Evolutionary conservation across 2,113 vertebrate genomes (phyloP).

Genomic region (Cairina moschata): DNA sequence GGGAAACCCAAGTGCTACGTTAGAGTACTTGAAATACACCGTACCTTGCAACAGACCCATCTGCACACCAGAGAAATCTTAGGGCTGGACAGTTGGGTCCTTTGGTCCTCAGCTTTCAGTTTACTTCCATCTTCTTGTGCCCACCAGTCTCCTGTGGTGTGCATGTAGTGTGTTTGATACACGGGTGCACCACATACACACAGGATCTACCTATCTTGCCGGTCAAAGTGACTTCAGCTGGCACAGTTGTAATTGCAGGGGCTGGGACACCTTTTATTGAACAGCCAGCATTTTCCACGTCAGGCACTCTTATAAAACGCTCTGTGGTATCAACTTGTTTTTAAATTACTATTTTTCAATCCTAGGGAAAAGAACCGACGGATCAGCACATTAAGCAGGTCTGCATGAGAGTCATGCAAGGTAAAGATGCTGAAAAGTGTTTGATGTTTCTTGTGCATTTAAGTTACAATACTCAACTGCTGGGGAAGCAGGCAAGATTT

Average conservation of each 20-base stretch:
- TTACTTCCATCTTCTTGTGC: neutral
- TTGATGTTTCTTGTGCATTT: neutral
- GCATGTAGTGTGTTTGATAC: rapidly evolving
- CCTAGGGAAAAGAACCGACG: slow-evolving; percentile 91
- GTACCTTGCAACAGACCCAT: neutral
- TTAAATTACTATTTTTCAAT: neutral
- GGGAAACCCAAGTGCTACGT: neutral
- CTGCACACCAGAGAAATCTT: neutral
- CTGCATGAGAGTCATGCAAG: slow-evolving; percentile 98
- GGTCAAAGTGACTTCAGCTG: neutral
- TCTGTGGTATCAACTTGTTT: neutral
- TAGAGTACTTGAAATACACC: neutral
- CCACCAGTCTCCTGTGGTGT: rapidly evolving
- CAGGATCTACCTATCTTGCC: neutral
- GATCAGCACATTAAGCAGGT: slow-evolving; percentile 97
- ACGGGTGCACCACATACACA: neutral
- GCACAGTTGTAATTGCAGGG: neutral
- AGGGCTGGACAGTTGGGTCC: neutral
- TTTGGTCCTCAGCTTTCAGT: neutral
- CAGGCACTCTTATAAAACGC: neutral
- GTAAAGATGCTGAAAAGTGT: slow-evolving; percentile 75
- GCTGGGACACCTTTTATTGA: neutral
- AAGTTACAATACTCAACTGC: neutral
- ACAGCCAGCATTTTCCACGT: neutral
- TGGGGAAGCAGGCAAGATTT: neutral